phyloP scores from a whole-genome alignment of 2,113 vertebrate genomes.

The Eolophus roseicapilla region DNA sequence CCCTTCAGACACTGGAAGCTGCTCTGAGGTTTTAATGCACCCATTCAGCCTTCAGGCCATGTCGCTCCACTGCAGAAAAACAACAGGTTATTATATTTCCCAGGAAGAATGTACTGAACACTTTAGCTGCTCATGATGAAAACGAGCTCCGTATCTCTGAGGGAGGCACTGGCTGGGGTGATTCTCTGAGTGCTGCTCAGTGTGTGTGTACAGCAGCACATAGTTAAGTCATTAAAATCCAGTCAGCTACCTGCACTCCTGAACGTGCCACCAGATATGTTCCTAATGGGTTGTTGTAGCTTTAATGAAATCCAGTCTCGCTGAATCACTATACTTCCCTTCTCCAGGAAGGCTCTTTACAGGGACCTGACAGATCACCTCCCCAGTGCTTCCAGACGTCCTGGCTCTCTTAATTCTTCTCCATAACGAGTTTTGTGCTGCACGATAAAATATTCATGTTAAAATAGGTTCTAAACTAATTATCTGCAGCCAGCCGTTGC shows the following conservation, averaged over 20 bases:
- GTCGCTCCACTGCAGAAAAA: not conserved
- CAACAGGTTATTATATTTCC: not conserved
- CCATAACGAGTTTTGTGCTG: constrained; percentile 75
- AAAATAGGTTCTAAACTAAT: constrained; percentile 79
- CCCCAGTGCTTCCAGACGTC: constrained; percentile 38
- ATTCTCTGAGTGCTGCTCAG: not conserved
- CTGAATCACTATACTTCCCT: constrained; percentile 52
- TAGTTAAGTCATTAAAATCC: not conserved
- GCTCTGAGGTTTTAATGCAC: not conserved
- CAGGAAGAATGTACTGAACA: not conserved
- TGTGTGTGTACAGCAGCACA: not conserved
- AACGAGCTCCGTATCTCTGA: not conserved
- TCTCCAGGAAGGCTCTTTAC: constrained; percentile 54
- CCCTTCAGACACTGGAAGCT: not conserved
- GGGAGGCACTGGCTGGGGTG: not conserved
- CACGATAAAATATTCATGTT: constrained; percentile 83
- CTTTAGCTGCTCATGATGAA: not conserved
- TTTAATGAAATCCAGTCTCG: constrained; percentile 54
- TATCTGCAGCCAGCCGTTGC: constrained; percentile 73
- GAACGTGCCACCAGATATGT: not conserved
- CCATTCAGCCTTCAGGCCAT: rapidly evolving
- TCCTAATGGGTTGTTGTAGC: constrained; percentile 9
- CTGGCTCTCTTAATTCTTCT: constrained; percentile 74
- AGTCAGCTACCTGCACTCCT: not conserved
- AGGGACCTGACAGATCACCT: constrained; percentile 71